phyloP scores from a whole-genome alignment of 1,140 invertebrate genomes.

The Drosophila takahashii region DNA sequence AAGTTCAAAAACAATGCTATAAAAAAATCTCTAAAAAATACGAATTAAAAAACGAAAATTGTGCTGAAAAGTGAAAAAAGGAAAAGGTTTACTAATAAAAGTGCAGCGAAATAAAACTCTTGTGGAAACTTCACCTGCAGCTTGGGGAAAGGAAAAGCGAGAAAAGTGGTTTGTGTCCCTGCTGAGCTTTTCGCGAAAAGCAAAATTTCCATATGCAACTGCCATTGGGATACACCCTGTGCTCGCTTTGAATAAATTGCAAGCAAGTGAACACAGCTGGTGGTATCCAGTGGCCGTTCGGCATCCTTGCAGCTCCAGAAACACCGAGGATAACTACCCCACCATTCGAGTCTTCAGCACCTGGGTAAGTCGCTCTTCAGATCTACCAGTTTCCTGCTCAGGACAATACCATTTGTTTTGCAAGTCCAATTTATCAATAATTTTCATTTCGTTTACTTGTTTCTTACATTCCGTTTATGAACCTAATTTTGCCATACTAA shows the following conservation, averaged over 20 bases:
- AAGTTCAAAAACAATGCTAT: background rate
- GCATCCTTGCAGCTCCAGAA: constrained; percentile 44
- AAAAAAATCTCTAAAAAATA: background rate
- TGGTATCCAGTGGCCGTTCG: constrained; percentile 94
- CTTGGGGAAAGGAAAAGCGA: background rate
- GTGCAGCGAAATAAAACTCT: constrained; percentile 15
- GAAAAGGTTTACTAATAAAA: constrained; percentile 8
- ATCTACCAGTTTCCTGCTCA: constrained; percentile 26
- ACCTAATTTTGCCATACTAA: constrained; percentile 66
- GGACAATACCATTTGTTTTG: constrained; percentile 38
- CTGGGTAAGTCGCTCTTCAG: constrained; percentile 48
- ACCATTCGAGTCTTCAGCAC: background rate
- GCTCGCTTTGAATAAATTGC: constrained; percentile 92
- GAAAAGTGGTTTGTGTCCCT: constrained; percentile 51
- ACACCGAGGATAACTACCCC: constrained; percentile 17
- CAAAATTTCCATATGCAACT: constrained; percentile 80
- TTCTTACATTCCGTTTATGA: constrained; percentile 34
- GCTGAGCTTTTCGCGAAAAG: constrained; percentile 65
- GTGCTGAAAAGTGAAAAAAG: background rate
- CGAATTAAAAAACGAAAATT: background rate
- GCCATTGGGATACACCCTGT: constrained; percentile 96
- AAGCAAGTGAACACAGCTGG: constrained; percentile 98
- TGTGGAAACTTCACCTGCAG: constrained; percentile 15
- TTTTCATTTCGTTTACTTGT: constrained; percentile 30
- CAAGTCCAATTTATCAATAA: constrained; percentile 58